These are phyloP conservation scores for Bergia puertoricense DNA, from an alignment of 92 coral and sea anemone species.

Conservation along the genomic window DNA sequence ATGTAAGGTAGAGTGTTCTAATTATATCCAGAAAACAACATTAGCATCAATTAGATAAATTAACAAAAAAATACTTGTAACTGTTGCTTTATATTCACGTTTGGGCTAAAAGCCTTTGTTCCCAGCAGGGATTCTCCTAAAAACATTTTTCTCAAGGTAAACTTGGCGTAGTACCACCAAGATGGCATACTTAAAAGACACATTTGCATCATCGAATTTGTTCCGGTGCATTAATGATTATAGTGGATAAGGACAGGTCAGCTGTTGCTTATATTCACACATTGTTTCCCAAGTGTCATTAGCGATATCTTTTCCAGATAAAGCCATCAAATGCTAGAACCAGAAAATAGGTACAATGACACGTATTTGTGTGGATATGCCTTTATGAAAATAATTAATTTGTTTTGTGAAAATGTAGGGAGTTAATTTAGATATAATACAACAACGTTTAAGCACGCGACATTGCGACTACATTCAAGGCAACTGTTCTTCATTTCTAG, in stretches of 20 bases:
- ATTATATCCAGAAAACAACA: neutral
- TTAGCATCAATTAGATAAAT: constrained; percentile 13
- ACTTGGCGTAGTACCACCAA: neutral
- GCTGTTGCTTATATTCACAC: neutral
- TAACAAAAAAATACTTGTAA: constrained; percentile 18
- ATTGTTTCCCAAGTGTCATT: constrained; percentile 9
- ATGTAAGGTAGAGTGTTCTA: neutral
- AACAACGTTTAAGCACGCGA: constrained; percentile 13
- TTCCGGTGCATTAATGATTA: neutral
- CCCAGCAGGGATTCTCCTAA: constrained; percentile 17
- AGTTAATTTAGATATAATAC: neutral
- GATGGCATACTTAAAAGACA: neutral
- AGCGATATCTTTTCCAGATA: neutral
- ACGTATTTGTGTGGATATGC: neutral
- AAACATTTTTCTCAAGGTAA: neutral
- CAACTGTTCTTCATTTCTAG: neutral
- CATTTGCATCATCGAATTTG: neutral
- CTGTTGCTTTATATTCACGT: neutral
- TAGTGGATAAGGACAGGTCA: neutral
- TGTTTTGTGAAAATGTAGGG: constrained; percentile 19
- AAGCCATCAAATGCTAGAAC: neutral
- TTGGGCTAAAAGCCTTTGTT: neutral
- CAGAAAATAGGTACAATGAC: constrained; percentile 11
- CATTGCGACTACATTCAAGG: neutral
- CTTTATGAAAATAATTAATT: constrained; percentile 8